Base-by-base conservation (phyloP, 2,113 vertebrate species). In the Lycocorax pyrrhopterus region DNA sequence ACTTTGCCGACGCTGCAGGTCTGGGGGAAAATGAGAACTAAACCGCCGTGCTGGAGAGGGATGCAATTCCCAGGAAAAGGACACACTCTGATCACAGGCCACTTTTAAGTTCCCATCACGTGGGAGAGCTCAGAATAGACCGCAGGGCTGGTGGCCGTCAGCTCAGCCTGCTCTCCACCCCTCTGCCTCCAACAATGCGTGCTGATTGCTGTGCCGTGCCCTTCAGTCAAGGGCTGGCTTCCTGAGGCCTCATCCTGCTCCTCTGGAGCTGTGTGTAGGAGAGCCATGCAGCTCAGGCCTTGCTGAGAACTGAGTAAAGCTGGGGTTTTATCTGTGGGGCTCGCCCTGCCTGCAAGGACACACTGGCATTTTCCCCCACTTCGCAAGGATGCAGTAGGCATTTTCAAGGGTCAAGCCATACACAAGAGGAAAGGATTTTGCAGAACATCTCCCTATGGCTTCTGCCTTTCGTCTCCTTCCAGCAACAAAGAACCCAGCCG, bases 151-250 rank as follows among this genome's bases (percentile, higher is more conserved):
- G 55, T 13, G 11, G 82, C 78, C 12, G 1, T 79, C 90, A 88
- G 93, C 88, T 95, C 74, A 82, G 87, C 55, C 72, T 3, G 18
- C 62, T 91, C 84, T 72, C 94, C 92, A 89, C 74, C 88, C 73
- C 83, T 90, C 90, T 84, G 83, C 80, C 83, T 84, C 83, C 87
- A 90, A 96, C 94, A 96, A 95, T 93, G 86, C 0, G 0, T 0
- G 2, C 73, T 97, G 96, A 96, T 96, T 96, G 93, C 96, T 1
- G 26, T 2, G 0, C 87, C 0, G 2, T 96, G 94, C 94, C 96
- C 93, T 94, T 96, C 96, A 96, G 64, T 94, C 96, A 96, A 96
- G 92, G 92, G 93, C 96, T 95, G 94, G 14, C 85, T 95, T 95
- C 90, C 95, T 94, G 85, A 41, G 74, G 82, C 87, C 82, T 71